These are phyloP conservation scores for Coptodon rendalli DNA, from an alignment of 2,113 vertebrate genomes.

Conservation along the genomic window DNA sequence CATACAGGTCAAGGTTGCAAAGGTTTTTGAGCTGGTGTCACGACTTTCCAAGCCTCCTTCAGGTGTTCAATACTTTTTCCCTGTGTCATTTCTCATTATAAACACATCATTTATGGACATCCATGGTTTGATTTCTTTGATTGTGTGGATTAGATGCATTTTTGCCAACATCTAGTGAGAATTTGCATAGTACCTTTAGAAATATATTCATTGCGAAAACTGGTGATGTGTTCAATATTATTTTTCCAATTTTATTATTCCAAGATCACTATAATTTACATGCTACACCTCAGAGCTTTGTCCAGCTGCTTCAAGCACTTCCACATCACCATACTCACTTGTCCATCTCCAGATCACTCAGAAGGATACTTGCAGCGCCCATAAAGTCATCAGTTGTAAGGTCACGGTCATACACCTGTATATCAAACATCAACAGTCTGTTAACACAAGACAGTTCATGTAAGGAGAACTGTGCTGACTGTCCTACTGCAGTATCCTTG, in stretches of 20 bases:
- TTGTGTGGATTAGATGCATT: neutral
- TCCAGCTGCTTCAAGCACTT: neutral
- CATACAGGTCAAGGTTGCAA: neutral
- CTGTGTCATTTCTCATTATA: neutral
- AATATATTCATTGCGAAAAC: neutral
- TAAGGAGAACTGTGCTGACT: rapidly evolving
- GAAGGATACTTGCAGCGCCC: conserved; percentile 79
- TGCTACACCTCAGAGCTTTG: neutral
- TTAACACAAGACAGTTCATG: neutral
- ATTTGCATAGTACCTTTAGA: neutral
- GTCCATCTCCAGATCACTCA: conserved; percentile 83
- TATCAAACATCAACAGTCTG: neutral
- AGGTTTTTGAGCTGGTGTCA: neutral
- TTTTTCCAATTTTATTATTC: neutral
- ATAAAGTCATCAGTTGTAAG: conserved; percentile 96
- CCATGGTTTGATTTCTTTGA: rapidly evolving
- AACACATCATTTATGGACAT: neutral
- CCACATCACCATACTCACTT: conserved; percentile 69
- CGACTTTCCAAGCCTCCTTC: neutral
- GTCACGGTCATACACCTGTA: conserved; percentile 92
- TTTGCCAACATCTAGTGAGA: neutral
- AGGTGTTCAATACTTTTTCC: neutral
- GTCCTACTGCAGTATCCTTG: neutral
- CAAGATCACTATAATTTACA: neutral
- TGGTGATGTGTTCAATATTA: rapidly evolving